These are phyloP conservation scores for Pongo abelii DNA, from an alignment of 2,113 vertebrate genomes.

Conservation along the genomic window DNA sequence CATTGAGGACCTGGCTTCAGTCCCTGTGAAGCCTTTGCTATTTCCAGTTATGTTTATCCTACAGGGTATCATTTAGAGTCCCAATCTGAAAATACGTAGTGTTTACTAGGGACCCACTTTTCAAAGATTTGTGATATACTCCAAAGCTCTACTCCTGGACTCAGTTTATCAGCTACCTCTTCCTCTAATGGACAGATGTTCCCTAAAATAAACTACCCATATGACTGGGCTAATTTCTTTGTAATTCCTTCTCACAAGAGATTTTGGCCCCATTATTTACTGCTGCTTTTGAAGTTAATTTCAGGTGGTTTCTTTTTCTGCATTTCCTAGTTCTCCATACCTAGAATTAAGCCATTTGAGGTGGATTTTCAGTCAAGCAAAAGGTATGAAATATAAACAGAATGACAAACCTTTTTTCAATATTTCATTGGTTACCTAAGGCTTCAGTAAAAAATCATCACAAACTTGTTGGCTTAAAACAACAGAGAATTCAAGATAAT, in stretches of 20 bases:
- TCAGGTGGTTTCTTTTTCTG: not conserved
- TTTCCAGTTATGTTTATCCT: not conserved
- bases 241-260: not conserved
- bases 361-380: not conserved
- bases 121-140: not conserved
- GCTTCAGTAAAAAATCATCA: not conserved
- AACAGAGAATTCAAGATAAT: not conserved
- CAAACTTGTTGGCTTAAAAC: not conserved
- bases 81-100: not conserved
- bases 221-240: not conserved
- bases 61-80: not conserved
- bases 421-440: not conserved
- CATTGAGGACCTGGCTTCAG: not conserved
- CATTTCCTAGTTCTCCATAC: not conserved
- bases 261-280: not conserved
- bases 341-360: not conserved
- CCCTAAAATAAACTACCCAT: not conserved
- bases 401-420: not conserved
- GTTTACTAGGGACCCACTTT: not conserved
- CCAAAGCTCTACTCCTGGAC: rapidly evolving
- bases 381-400: not conserved
- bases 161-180: not conserved
- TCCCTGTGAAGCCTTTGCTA: not conserved
- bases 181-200: not conserved
- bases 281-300: not conserved